Evolutionary conservation across 2,113 vertebrate genomes (phyloP).

Genomic region (Odocoileus hemionus): DNA sequence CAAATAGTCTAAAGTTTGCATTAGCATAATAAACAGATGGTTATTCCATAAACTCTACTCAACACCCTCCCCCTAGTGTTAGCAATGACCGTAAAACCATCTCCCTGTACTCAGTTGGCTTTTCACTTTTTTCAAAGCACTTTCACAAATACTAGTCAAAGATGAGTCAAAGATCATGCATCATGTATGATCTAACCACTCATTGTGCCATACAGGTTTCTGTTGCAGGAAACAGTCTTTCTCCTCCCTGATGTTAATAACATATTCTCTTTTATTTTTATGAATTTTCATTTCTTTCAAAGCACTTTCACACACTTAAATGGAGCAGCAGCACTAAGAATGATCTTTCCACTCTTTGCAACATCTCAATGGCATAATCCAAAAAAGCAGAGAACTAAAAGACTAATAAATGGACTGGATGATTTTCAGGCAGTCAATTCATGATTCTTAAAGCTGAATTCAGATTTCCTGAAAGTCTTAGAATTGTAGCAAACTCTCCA

Average conservation of each 20-base stretch:
- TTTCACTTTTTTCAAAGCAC: constrained; percentile 40
- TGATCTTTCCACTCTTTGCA: background rate
- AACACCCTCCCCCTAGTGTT: background rate
- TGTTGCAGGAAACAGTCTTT: background rate
- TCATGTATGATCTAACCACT: background rate
- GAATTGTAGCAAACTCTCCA: background rate
- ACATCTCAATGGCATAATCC: background rate
- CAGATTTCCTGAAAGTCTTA: constrained; percentile 2
- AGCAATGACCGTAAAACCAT: constrained; percentile 16
- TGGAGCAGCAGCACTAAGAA: background rate
- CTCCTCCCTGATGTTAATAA: constrained; percentile 1
- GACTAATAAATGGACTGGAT: background rate
- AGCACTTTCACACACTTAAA: constrained; percentile 1
- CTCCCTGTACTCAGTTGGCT: background rate
- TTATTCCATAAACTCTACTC: constrained; percentile 7
- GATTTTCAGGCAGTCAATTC: background rate
- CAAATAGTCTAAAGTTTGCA: background rate
- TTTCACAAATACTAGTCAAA: constrained; percentile 42
- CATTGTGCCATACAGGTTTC: background rate
- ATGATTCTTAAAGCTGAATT: constrained; percentile 30
- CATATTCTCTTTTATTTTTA: background rate
- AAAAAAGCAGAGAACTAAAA: constrained; percentile 18
- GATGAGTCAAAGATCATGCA: background rate
- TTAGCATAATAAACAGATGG: background rate
- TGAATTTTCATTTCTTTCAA: background rate